A percentile compares a stretch with the other conserved stretches of the same genome.
These are phyloP conservation scores for Scomber japonicus DNA, from an alignment of 2,113 vertebrate genomes.

Conservation along the genomic window DNA sequence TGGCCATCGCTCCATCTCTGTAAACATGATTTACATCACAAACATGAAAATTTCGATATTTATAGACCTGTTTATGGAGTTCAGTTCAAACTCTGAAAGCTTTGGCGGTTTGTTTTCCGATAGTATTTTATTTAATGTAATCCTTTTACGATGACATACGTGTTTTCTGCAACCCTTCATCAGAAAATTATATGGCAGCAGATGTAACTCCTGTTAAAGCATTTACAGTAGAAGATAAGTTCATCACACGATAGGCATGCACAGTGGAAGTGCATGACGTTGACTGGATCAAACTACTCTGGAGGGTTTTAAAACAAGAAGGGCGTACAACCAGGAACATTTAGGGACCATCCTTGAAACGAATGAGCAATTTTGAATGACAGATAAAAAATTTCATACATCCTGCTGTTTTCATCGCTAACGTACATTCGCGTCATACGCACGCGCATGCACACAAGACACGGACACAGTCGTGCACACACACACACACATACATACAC, in stretches of 20 bases:
- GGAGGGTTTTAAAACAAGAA: constrained; percentile 35
- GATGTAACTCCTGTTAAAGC: constrained; percentile 69
- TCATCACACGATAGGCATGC: constrained; percentile 69
- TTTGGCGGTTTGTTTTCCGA: constrained; percentile 70
- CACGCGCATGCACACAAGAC: not conserved
- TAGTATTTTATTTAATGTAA: constrained; percentile 86
- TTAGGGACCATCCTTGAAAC: constrained; percentile 53
- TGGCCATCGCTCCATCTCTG: constrained; percentile 56
- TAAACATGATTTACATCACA: constrained; percentile 75
- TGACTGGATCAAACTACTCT: constrained; percentile 53
- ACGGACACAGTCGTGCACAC: not conserved
- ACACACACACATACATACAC: constrained; percentile 1
- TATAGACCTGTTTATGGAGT: constrained; percentile 78
- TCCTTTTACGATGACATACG: constrained; percentile 81
- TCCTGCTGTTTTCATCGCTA: not conserved
- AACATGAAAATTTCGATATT: constrained; percentile 67
- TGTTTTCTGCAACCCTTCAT: constrained; percentile 69
- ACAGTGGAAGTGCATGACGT: constrained; percentile 64
- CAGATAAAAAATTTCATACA: constrained; percentile 7
- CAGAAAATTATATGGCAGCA: constrained; percentile 67
- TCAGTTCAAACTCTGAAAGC: constrained; percentile 70
- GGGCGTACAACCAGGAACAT: constrained; percentile 53
- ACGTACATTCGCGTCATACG: not conserved
- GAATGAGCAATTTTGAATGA: constrained; percentile 32
- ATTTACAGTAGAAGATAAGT: constrained; percentile 70